phyloP scores from a whole-genome alignment of 2,113 vertebrate genomes.

The Acrocephalus arundinaceus region DNA sequence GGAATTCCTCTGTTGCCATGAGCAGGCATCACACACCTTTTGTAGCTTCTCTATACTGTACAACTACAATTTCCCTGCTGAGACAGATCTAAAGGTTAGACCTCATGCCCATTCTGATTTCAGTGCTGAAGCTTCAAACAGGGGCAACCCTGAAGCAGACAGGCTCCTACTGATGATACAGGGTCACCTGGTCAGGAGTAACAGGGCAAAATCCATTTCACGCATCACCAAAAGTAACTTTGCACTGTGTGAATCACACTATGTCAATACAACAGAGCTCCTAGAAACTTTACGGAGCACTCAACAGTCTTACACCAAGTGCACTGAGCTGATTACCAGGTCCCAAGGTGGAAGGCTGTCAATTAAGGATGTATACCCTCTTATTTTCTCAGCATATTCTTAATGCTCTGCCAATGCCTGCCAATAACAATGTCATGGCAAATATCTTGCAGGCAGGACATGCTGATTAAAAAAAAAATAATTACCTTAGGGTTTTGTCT shows the following conservation, averaged over 20 bases:
- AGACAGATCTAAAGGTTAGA: background rate
- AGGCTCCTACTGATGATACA: background rate
- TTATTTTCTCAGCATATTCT: background rate
- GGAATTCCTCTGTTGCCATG: background rate
- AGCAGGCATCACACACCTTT: rapidly evolving
- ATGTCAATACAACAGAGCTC: background rate
- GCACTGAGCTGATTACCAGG: background rate
- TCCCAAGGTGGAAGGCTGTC: background rate
- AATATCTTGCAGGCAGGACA: background rate
- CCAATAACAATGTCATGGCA: background rate
- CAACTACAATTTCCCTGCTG: background rate
- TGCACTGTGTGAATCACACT: background rate
- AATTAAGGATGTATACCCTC: background rate
- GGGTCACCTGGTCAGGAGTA: no score
- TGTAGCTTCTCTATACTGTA: background rate
- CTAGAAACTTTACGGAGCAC: background rate
- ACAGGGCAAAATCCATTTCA: background rate
- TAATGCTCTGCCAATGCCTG: background rate
- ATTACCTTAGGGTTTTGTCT: background rate
- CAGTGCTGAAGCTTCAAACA: background rate
- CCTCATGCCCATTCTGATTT: background rate
- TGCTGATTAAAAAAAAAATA: background rate
- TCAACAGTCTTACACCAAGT: background rate
- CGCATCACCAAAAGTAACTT: rapidly evolving
- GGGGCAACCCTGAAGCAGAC: background rate